phyloP scores from a whole-genome alignment of 1,140 invertebrate genomes.

The Papilio helenus region DNA sequence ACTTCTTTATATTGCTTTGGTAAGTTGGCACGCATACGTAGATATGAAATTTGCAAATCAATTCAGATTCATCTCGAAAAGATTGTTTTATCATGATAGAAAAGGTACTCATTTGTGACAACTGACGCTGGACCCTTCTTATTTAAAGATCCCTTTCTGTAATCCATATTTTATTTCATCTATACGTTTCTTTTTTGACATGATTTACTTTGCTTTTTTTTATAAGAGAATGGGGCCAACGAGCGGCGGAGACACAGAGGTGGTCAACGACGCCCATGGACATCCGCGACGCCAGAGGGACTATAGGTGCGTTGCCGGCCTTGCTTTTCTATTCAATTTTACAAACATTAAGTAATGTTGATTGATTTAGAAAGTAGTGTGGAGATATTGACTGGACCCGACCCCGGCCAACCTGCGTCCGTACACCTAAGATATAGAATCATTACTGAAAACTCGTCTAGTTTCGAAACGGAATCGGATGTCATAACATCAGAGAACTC shows the following conservation, averaged over 20 bases:
- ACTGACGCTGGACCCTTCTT: slow-evolving; percentile 1
- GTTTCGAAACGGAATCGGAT: background rate
- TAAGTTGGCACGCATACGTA: background rate
- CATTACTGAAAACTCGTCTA: background rate
- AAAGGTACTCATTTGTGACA: slow-evolving; percentile 14
- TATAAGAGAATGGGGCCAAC: too few species aligned
- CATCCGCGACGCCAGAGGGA: too few species aligned
- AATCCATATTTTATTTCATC: slow-evolving; percentile 4
- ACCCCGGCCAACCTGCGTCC: too few species aligned
- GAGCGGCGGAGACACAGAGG: too few species aligned
- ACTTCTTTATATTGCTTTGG: background rate
- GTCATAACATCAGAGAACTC: background rate
- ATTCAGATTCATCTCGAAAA: slow-evolving; percentile 18
- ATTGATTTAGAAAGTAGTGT: too few species aligned
- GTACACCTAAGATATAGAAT: too few species aligned
- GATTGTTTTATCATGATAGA: slow-evolving; percentile 20
- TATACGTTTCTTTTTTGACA: background rate
- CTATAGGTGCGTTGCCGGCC: too few species aligned
- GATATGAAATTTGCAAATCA: slow-evolving; percentile 6
- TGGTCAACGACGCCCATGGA: too few species aligned
- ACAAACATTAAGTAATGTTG: background rate
- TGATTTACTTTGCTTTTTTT: background rate
- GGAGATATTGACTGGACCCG: too few species aligned
- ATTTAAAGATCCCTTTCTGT: background rate
- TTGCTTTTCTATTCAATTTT: background rate